Base-by-base conservation (phyloP, 2,797 vertebrate species). In the Chanos chanos region DNA sequence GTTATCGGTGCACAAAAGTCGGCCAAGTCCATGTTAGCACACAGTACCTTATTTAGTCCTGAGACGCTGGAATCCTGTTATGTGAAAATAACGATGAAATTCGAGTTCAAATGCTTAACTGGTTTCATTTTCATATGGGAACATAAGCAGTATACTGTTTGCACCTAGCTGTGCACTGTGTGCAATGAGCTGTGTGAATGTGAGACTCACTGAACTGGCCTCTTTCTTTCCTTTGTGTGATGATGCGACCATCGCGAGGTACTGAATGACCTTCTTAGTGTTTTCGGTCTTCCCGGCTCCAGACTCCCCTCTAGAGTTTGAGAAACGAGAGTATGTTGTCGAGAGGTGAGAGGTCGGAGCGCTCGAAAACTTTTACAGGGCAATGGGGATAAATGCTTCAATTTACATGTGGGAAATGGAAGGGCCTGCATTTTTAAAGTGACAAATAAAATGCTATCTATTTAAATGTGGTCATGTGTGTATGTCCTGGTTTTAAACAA, bases 221-320 rank as follows among this genome's bases (percentile, higher is more conserved):
- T 98, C 96, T 81, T 94, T 99, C 78, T 97, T 98, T 83, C 94
- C 94, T 85, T 98, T 99, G 70, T 99, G 94, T 2, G 96, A 99
- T 10, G 96, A 97, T 37, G 96, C 96, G 53, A 98, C 94, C 6
- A 95, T 83, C 8, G 96, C 96, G 83, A 99, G 85, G 69, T 98
- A 99, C 83, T 98, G 96, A 81, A 98, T 98, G 68, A 98, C 96
- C 73, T 99, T 99, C 82, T 99, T 99, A 76, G 96, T 98, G 73
- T 97, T 98, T 79, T 98, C 96, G 0, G 96, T 98, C 81, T 99
- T 99, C 18, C 96, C 96, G 1, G 96, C 96, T 51, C 96, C 96
- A 37, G 96, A 99, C 86, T 98, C 96, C 15, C 96, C 96, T 54
- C 96, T n/a, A n/a, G n/a, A n/a, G n/a, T n/a, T n/a, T n/a, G n/a